Conservation (phyloP, 2,888 invertebrate genomes). For the Sympetrum striolatum region DNA sequence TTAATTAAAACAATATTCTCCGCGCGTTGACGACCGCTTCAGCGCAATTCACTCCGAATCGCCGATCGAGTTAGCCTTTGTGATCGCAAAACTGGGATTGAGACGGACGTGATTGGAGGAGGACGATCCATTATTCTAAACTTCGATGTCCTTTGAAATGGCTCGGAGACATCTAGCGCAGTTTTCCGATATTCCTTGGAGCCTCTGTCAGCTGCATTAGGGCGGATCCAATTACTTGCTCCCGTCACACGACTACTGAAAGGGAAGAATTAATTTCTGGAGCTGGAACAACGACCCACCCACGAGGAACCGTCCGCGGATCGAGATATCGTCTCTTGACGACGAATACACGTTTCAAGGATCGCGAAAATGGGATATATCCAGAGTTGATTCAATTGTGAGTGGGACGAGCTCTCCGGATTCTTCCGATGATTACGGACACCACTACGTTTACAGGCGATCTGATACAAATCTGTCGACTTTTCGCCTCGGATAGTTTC, state of each 20-base stretch:
- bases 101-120: neutral
- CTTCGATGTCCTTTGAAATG: neutral
- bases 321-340: no score
- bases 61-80: neutral
- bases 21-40: neutral
- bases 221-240: neutral
- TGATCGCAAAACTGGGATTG: neutral
- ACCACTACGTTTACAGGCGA: no score
- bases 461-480: no score
- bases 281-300: neutral
- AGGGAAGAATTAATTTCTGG: neutral
- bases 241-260: neutral
- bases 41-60: neutral
- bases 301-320: no score
- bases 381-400: no score
- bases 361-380: no score
- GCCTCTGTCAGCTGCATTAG: neutral
- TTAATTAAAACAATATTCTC: neutral
- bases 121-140: neutral
- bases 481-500: no score
- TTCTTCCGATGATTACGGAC: no score
- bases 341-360: no score
- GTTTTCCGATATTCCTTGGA: neutral
- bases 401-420: no score
- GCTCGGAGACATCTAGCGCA: neutral